These are phyloP conservation scores for Porites evermanni DNA, from an alignment of 92 coral and sea anemone genomes.

Conservation along the genomic window DNA sequence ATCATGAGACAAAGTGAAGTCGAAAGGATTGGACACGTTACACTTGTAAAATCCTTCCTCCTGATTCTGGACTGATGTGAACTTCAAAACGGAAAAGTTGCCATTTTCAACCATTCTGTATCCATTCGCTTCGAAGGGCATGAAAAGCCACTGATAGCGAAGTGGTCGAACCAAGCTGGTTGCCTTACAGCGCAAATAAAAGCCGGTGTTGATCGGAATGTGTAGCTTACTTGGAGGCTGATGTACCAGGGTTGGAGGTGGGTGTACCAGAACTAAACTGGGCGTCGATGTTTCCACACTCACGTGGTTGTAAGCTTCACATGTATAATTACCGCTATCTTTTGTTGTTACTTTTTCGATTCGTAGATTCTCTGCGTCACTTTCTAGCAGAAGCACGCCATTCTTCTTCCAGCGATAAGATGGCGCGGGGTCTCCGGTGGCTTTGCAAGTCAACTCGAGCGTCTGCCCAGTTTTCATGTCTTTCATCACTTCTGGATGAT, in stretches of 20 bases:
- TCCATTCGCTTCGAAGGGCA: slow-evolving; percentile 20
- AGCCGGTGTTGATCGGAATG: slow-evolving; percentile 48
- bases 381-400: slow-evolving; percentile 44
- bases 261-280: slow-evolving; percentile 68
- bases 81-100: slow-evolving; percentile 56
- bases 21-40: slow-evolving; percentile 71
- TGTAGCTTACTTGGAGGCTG: slow-evolving; percentile 70
- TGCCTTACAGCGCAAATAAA: slow-evolving; percentile 57
- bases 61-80: slow-evolving; percentile 19
- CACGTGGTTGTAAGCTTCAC: slow-evolving; percentile 78
- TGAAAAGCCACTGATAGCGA: slow-evolving; percentile 79
- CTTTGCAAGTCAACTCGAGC: slow-evolving; percentile 65
- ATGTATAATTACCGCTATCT: slow-evolving; percentile 74
- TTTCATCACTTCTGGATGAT: slow-evolving; percentile 70
- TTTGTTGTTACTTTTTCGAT: slow-evolving; percentile 39
- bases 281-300: slow-evolving; percentile 63
- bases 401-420: slow-evolving; percentile 71
- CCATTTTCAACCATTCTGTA: slow-evolving; percentile 39
- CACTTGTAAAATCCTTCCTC: slow-evolving; percentile 77
- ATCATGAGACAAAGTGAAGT: slow-evolving; percentile 56
- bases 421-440: slow-evolving; percentile 56
- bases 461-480: slow-evolving; percentile 62
- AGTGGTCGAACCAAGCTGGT: slow-evolving; percentile 51
- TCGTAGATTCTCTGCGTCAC: slow-evolving; percentile 28
- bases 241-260: slow-evolving; percentile 62